Evolutionary conservation across 1,140 invertebrate genomes (phyloP).

Genomic region (Heliconius hewitsoni): DNA sequence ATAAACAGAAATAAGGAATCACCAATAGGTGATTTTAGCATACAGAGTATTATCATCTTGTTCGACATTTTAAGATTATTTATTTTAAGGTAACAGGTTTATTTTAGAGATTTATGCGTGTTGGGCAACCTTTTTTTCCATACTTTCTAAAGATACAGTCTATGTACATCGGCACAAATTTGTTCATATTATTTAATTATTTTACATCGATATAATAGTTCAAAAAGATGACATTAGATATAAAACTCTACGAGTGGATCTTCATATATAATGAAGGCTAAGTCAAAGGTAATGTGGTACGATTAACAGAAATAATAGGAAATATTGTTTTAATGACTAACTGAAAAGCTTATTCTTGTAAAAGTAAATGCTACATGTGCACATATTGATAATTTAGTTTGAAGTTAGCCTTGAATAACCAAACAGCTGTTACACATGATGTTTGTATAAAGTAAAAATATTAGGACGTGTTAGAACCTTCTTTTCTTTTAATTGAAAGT

Average conservation of each 20-base stretch:
- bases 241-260: not conserved
- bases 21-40: too few species aligned
- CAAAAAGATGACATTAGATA: not conserved
- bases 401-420: not conserved
- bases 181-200: too few species aligned
- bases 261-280: not conserved
- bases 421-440: not conserved
- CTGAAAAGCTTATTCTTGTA: not conserved
- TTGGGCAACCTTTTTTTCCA: too few species aligned
- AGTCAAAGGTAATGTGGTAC: not conserved
- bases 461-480: not conserved
- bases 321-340: not conserved
- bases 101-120: too few species aligned
- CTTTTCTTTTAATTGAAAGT: not conserved
- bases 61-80: too few species aligned
- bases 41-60: too few species aligned
- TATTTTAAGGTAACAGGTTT: too few species aligned
- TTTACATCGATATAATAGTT: too few species aligned
- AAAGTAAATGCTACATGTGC: not conserved
- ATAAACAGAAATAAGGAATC: too few species aligned
- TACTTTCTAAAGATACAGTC: too few species aligned
- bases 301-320: not conserved
- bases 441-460: not conserved
- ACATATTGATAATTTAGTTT: not conserved
- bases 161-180: too few species aligned